Conservation (phyloP, 2,888 invertebrate species). For the Drosophila tripunctata region DNA sequence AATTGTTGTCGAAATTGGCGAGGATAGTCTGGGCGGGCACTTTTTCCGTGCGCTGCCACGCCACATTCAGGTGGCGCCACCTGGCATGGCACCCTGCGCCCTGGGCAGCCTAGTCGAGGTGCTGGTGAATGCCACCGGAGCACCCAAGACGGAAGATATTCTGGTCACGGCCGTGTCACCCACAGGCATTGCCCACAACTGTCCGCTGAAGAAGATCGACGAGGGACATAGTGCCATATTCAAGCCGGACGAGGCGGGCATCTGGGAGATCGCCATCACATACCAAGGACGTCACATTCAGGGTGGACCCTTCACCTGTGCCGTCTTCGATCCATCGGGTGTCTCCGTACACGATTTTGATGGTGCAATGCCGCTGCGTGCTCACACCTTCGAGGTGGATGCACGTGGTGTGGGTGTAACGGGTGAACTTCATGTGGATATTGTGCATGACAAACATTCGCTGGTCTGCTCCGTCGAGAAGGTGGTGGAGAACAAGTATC, state of each 20-base stretch:
- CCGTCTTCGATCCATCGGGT: constrained; percentile 96
- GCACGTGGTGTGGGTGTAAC: constrained; percentile 91
- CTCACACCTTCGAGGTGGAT: constrained; percentile 93
- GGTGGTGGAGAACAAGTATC: constrained; percentile 90
- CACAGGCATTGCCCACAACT: constrained; percentile 91
- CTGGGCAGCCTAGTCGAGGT: constrained; percentile 98
- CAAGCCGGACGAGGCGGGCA: constrained; percentile 98
- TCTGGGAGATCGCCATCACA: constrained; percentile 97
- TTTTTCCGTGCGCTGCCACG: constrained; percentile 95
- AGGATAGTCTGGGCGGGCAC: constrained; percentile 87
- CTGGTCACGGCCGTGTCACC: constrained; percentile 97
- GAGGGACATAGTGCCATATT: constrained; percentile 98
- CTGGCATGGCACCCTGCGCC: constrained; percentile 97
- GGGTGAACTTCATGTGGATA: constrained; percentile 94
- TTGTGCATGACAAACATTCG: constrained; percentile 94
- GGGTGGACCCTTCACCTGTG: constrained; percentile 98
- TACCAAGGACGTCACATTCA: constrained; percentile 98
- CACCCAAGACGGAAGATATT: constrained; percentile 91
- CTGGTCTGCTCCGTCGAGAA: constrained; percentile 92
- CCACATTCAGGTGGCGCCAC: constrained; percentile 93
- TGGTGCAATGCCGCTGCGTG: constrained; percentile 92
- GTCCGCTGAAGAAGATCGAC: constrained; percentile 93
- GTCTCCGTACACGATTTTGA: constrained; percentile 92
- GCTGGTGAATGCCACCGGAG: constrained; percentile 93
- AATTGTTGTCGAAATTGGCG: constrained; percentile 88